Evolutionary conservation across 2,888 invertebrate genomes (phyloP).

Genomic region (Phaedon cochleariae): DNA sequence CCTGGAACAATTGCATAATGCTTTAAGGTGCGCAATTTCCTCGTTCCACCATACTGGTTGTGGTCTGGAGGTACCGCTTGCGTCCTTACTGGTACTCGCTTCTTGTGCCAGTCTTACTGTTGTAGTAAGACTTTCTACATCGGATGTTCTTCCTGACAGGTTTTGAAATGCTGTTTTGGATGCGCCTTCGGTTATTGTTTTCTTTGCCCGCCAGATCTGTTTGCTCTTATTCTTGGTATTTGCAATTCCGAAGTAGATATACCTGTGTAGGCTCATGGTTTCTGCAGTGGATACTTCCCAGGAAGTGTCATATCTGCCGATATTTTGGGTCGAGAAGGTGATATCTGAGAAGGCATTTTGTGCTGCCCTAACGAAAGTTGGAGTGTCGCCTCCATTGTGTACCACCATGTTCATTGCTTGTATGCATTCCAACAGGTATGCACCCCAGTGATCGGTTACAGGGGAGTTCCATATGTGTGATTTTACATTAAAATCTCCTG

Average conservation of each 20-base stretch:
- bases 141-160: not conserved
- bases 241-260: conserved; percentile 10
- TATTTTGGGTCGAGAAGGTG: conserved; percentile 6
- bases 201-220: not conserved
- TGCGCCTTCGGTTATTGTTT: not conserved
- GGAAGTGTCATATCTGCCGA: not conserved
- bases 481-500: too few relatives aligned
- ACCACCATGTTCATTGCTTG: conserved; percentile 3
- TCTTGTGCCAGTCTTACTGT: not conserved
- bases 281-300: conserved; percentile 13
- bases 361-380: conserved; percentile 16
- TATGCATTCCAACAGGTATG: too few relatives aligned
- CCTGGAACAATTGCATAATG: not conserved
- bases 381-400: conserved; percentile 7
- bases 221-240: not conserved
- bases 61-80: not conserved
- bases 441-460: too few relatives aligned
- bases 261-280: conserved; percentile 16
- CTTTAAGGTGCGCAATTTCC: not conserved
- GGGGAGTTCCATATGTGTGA: too few relatives aligned
- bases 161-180: not conserved
- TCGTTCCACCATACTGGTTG: conserved; percentile 18
- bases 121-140: not conserved
- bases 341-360: conserved; percentile 13
- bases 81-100: not conserved